These are phyloP conservation scores for Zelostemma sp. DNA, from an alignment of 1,140 invertebrate species.

Conservation along the genomic window DNA sequence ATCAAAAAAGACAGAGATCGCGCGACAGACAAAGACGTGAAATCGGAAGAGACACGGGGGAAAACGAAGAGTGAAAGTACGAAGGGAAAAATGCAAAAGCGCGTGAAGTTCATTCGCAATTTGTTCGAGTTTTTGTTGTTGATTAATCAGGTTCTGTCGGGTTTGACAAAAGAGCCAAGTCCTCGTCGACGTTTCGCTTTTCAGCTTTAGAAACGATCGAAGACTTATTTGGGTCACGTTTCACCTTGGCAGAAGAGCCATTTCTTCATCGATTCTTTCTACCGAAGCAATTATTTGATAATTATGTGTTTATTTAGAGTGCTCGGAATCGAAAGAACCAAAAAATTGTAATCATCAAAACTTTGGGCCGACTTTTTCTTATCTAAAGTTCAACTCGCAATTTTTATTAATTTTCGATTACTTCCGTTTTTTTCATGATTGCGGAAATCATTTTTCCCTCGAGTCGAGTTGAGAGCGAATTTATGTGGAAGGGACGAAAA, in stretches of 20 bases:
- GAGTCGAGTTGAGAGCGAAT: no score
- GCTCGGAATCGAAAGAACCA: no score
- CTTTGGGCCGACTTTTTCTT: no score
- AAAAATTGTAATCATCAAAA: no score
- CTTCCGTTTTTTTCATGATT: no score
- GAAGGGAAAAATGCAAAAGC: conserved; percentile 13
- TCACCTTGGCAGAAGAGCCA: conserved; percentile 39
- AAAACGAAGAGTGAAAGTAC: conserved; percentile 15
- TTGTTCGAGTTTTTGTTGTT: neutral
- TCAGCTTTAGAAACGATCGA: conserved; percentile 49
- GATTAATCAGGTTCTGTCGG: conserved; percentile 38
- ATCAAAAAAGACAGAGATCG: conserved; percentile 30
- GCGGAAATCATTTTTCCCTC: no score
- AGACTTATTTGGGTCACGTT: conserved; percentile 65
- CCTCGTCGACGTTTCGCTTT: conserved; percentile 26
- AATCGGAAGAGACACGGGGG: conserved; percentile 2
- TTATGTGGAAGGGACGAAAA: no score
- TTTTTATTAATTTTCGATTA: no score
- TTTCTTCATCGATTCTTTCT: conserved; percentile 30
- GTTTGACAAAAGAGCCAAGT: conserved; percentile 40
- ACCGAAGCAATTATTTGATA: no score
- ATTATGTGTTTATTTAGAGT: no score
- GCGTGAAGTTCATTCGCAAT: neutral
- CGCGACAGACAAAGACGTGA: neutral
- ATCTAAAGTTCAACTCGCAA: no score